Base-by-base conservation (phyloP, 2,888 invertebrate species). In the Tipula unca region DNA sequence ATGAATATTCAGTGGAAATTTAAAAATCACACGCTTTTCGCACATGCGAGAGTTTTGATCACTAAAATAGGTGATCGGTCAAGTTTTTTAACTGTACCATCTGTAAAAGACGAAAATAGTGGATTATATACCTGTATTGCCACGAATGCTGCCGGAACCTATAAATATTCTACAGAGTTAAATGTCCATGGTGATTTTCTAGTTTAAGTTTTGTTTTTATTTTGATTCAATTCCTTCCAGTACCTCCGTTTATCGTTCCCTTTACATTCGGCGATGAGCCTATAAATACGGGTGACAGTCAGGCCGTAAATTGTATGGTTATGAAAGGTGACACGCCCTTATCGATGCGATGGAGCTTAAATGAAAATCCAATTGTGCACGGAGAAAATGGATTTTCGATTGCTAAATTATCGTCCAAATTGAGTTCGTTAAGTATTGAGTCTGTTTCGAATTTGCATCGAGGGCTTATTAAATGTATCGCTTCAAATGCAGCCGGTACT, bases 321-420 rank as follows among this genome's bases (percentile, higher is more conserved):
- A 93, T 93, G 85, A 94, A 94, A 90, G 95, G 96, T 87, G 96
- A 96, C 91, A 91, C 93, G 86, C 96, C 96, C 1, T 92, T 96
- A 89, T 92, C 92, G 86, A 94, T 96, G 85, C 92, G 92, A 29
- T 96, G 96, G 96, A 93, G 93, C 85, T 94, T 95, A 88, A 94
- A 96, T 90, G 85, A 82, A 8, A 25, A 91, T 86, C 88, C 89
- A 0, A 89, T 92, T 86, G 87, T 89, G 39, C 90, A 89, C 86
- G 87, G 88, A 3, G 89, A 91, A 87, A 88, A 90, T 87, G 90
- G 91, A 86, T 89, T 92, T 85, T 88, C 88, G 69, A 89, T 89
- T 86, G 89, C 89, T 88, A 90, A 90, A 88, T 89, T 90, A 85
- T 91, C 91, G 86, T 91, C 91, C 87, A 91, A 90, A 88, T 92